Percentiles rank a stretch among this genome's conserved stretches.
Evolutionary conservation across 2,888 invertebrate species (phyloP).

Genomic region (Caenorhabditis doughertyi): DNA sequence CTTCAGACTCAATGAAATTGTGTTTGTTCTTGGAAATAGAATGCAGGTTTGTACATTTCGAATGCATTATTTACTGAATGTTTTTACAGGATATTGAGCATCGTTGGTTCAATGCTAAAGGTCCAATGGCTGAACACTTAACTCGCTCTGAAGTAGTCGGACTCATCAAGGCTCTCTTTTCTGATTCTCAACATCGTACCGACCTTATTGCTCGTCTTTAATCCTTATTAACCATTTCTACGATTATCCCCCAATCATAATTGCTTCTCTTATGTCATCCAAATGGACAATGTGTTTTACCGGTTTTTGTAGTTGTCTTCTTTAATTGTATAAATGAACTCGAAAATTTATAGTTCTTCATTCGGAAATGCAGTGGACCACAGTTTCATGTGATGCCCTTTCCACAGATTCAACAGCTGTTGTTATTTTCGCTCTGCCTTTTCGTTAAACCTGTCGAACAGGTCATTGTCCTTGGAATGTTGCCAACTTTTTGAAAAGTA

Average conservation of each 20-base stretch:
- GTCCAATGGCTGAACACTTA: slow-evolving; percentile 79
- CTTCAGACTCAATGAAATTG: slow-evolving; percentile 77
- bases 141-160: slow-evolving; percentile 72
- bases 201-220: slow-evolving; percentile 52
- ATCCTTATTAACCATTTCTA: background rate
- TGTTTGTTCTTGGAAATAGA: slow-evolving; percentile 76
- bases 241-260: slow-evolving; percentile 5
- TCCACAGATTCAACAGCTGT: background rate
- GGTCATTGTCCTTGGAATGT: slow-evolving; percentile 45
- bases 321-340: slow-evolving; percentile 37
- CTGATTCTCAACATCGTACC: slow-evolving; percentile 69
- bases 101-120: slow-evolving; percentile 81
- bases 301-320: slow-evolving; percentile 14
- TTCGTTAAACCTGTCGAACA: background rate
- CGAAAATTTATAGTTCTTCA: background rate
- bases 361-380: background rate
- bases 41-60: slow-evolving; percentile 74
- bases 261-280: slow-evolving; percentile 15
- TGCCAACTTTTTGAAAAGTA: slow-evolving; percentile 50
- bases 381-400: background rate
- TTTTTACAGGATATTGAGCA: slow-evolving; percentile 76
- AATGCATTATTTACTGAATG: too few species aligned
- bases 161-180: slow-evolving; percentile 73
- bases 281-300: slow-evolving; percentile 31
- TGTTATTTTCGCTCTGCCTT: background rate